Evolutionary conservation across 1,140 invertebrate species (phyloP).

Genomic region (Cardiocondyla obscurior): DNA sequence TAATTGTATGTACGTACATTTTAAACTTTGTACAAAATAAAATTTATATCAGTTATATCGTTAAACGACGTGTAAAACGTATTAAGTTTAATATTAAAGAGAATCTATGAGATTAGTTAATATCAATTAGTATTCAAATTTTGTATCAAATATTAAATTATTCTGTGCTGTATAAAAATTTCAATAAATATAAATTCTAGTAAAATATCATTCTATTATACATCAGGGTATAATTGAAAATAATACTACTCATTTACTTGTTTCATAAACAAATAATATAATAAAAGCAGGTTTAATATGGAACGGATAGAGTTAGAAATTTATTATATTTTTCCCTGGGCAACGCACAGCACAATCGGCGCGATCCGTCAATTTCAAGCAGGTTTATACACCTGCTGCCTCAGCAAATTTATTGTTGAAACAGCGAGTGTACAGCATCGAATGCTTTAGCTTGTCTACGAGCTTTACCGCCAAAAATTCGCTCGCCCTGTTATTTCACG

Average conservation of each 20-base stretch:
- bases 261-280: background rate
- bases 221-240: background rate
- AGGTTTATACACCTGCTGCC: conserved; percentile 27
- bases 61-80: background rate
- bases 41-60: background rate
- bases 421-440: background rate
- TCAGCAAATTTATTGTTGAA: conserved; percentile 33
- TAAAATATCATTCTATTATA: background rate
- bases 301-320: background rate
- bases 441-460: background rate
- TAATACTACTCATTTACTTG: background rate
- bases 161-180: background rate
- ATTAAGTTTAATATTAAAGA: background rate
- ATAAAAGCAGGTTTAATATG: background rate
- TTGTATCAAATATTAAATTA: no score
- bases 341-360: background rate
- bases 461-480: background rate
- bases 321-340: conserved; percentile 13
- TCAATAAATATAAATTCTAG: background rate
- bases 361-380: background rate
- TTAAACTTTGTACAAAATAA: background rate
- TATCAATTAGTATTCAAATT: background rate
- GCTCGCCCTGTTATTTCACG: background rate
- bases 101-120: background rate
- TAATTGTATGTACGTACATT: background rate